Percentiles rank a stretch among this genome's conserved stretches.
phyloP scores from a whole-genome alignment of 2,797 vertebrate genomes.

The Enteromius treurensis region DNA sequence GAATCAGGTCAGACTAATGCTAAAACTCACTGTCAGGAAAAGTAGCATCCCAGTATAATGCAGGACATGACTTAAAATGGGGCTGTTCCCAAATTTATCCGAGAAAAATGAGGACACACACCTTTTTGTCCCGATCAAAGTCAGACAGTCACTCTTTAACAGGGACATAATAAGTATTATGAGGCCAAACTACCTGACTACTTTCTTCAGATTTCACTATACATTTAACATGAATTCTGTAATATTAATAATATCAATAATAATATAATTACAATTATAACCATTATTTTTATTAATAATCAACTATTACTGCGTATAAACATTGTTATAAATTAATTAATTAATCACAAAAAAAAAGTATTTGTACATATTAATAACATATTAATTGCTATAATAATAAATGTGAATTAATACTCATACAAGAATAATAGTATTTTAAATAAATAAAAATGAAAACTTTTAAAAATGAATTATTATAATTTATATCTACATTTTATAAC shows the following conservation, averaged over 20 bases:
- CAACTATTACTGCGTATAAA: too few species aligned
- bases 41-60: neutral
- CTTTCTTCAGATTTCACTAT: neutral
- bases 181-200: neutral
- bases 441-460: neutral
- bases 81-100: neutral
- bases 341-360: neutral
- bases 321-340: too few species aligned
- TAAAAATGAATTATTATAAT: neutral
- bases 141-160: neutral
- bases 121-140: conserved; percentile 2
- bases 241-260: neutral
- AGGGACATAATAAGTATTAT: neutral
- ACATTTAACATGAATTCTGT: too few species aligned
- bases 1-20: neutral
- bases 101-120: neutral
- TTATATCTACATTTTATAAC: neutral
- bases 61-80: conserved; percentile 3
- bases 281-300: too few species aligned
- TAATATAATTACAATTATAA: neutral
- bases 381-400: neutral
- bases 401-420: neutral
- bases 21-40: neutral
- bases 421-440: neutral
- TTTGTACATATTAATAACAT: neutral